Conservation (phyloP, 2,888 invertebrate species). For the Petrophora chlorosata region DNA sequence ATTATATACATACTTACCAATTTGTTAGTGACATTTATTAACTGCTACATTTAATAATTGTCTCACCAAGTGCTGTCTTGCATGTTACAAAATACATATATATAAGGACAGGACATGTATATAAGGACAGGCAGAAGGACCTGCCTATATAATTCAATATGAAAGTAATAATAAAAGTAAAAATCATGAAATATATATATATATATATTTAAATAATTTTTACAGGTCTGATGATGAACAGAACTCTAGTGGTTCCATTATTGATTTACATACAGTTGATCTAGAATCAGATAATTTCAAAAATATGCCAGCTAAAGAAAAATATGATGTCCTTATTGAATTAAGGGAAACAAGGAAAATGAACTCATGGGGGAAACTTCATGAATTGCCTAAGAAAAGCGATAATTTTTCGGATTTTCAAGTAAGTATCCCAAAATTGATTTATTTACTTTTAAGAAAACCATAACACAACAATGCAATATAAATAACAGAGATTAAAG, state of each 20-base stretch:
- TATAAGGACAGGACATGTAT: no score
- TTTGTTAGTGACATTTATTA: not conserved
- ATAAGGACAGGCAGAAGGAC: no score
- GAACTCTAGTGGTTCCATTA: conserved; percentile 65
- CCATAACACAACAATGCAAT: no score
- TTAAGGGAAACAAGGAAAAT: conserved; percentile 96
- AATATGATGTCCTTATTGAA: conserved; percentile 95
- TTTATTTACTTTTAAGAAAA: no score
- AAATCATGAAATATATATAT: not conserved
- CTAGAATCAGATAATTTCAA: conserved; percentile 91
- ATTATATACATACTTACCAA: not conserved
- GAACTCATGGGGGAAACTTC: conserved; percentile 93
- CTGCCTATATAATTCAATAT: not conserved
- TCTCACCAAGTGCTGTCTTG: no score
- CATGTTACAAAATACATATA: no score
- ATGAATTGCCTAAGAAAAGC: conserved; percentile 91
- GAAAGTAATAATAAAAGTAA: not conserved
- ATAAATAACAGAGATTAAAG: no score
- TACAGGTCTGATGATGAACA: conserved; percentile 68
- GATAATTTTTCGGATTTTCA: conserved; percentile 87
- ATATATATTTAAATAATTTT: conserved; percentile 5
- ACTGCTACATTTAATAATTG: no score
- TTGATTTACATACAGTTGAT: conserved; percentile 91
- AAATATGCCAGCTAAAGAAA: conserved; percentile 92
- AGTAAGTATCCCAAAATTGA: no score